phyloP scores from a whole-genome alignment of 2,797 vertebrate genomes.

The Zalophus californianus region DNA sequence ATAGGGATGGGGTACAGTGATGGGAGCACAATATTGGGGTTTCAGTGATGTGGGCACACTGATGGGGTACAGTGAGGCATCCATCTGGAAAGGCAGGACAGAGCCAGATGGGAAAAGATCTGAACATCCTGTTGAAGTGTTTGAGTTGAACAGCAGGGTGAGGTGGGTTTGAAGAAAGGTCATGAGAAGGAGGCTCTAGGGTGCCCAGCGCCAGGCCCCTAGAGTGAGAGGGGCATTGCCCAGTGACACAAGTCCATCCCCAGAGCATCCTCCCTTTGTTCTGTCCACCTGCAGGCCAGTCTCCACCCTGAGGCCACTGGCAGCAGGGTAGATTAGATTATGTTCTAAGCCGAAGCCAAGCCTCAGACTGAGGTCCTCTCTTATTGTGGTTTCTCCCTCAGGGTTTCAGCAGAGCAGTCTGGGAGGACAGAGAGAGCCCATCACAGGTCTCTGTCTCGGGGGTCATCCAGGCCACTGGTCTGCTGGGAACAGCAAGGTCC shows the following conservation, averaged over 20 bases:
- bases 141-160: background rate
- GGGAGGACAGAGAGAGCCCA: conserved; percentile 5
- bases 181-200: background rate
- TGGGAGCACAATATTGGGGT: background rate
- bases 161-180: background rate
- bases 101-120: background rate
- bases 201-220: background rate
- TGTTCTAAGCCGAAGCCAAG: background rate
- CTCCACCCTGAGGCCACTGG: background rate
- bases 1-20: background rate
- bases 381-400: background rate
- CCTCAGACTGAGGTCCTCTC: background rate
- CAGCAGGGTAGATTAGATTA: too few species aligned
- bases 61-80: background rate
- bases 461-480: conserved; percentile 6
- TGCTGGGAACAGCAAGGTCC: conserved; percentile 42
- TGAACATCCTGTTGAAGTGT: background rate
- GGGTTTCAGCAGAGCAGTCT: background rate
- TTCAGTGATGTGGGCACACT: background rate
- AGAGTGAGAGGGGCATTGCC: background rate
- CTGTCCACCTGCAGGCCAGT: background rate
- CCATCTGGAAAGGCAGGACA: background rate
- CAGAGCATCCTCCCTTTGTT: background rate
- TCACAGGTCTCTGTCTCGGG: background rate
- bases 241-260: background rate